These are phyloP conservation scores for Rhopalosiphum maidis DNA, from an alignment of 1,140 invertebrate species.

Conservation along the genomic window DNA sequence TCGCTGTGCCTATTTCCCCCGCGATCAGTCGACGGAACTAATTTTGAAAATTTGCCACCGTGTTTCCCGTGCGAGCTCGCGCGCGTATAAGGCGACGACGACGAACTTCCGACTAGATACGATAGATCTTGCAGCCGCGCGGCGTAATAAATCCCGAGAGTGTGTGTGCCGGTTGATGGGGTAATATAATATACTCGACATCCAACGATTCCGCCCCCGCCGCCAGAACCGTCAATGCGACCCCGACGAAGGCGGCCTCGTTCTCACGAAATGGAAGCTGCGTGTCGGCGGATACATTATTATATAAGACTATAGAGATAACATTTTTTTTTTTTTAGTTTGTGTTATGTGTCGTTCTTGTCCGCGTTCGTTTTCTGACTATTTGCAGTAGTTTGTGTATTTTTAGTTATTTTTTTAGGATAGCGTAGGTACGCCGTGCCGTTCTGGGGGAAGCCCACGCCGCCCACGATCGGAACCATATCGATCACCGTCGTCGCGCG, in stretches of 20 bases:
- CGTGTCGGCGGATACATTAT: not conserved
- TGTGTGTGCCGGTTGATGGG: not conserved
- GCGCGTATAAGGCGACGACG: too few species aligned
- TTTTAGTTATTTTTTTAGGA: not conserved
- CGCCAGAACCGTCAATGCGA: not conserved
- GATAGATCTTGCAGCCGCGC: not conserved
- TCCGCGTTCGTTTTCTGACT: not conserved
- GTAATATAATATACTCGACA: conserved; percentile 18
- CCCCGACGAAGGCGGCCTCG: not conserved
- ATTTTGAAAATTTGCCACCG: conserved; percentile 42
- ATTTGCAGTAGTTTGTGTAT: not conserved
- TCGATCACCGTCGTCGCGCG: not conserved
- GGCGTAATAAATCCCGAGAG: not conserved
- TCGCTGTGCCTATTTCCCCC: not conserved
- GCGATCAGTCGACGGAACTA: conserved; percentile 39
- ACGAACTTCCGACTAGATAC: conserved; percentile 22
- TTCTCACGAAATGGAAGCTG: conserved; percentile 2
- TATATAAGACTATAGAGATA: not conserved
- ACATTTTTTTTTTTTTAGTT: not conserved
- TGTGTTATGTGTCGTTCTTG: not conserved
- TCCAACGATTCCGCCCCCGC: not conserved
- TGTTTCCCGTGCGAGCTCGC: not conserved
- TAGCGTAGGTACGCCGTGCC: not conserved
- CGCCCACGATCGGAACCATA: not conserved
- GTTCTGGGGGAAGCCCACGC: not conserved